Evolutionary conservation across 2,888 invertebrate genomes (phyloP), one percentile per base, ranked within the genome.

Genomic region (Clivina fossor): DNA sequence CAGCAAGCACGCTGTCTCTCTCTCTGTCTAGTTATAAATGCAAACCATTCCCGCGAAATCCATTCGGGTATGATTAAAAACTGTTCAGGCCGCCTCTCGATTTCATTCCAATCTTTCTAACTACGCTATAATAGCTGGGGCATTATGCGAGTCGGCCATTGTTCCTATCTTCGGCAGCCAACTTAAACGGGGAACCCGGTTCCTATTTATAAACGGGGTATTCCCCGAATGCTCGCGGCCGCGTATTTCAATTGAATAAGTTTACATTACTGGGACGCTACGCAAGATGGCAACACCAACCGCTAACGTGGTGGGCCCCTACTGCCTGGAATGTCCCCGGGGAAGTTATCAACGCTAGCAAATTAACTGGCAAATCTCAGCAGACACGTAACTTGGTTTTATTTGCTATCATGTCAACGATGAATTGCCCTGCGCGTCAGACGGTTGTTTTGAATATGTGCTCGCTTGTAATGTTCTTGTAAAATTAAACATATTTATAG

Each of bases 101-200:
- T 49, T 49, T 40, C 28, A 40, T 38, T 30, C 38, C 38, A 33
- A 49, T 49, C 48, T 49, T 49, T 40, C 38, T 49, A 40, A 48
- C 48, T 15, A 24, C 37, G 19, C 38, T 38, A 49, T 49, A 49
- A 49, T 40, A 49, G 49, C 28, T 40, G 28, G 38, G 28, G 38
- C 30, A 49, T 49, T 49, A 49, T 49, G 38, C 33, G 16, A 4
- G 15, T 8, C 18, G 19, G 33, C 38, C 40, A 49, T 49, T 49
- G 49, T 49, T 49, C 38, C 40, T 28, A 26, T 19, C 16, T 24
- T 40, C 33, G 32, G 22, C 4, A 7, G n/a, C 4, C 26, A 15
- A 47, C 33, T 32, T 33, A 47, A 47, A 47, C 33, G 47, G 30
- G 26, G n/a, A n/a, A n/a, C n/a, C n/a, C n/a, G n/a, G n/a, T n/a